Evolutionary conservation across 2,113 vertebrate species (phyloP), one percentile per base, ranked within the genome.

Genomic region (Sinocyclocheilus anshuiensis): DNA sequence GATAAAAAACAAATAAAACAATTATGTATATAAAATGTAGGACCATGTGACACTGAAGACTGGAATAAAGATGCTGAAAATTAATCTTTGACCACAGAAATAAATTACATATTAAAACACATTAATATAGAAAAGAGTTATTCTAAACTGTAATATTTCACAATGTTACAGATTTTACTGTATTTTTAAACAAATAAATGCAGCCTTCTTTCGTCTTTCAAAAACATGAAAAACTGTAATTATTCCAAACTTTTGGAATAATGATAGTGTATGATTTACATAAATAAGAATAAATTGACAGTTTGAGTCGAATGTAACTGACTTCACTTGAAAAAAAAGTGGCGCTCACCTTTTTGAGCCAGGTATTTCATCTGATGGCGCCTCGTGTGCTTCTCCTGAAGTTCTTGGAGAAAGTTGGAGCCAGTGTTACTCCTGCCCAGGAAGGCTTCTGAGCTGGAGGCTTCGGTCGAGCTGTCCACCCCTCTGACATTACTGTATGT

Each of bases 401-500:
- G 94, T 90, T 97, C 96, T 89, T 95, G 95, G 6, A 98, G 94
- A 87, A 94, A 95, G 36, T 91, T 93, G 67, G 95, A 95, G 1
- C 94, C 96, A 1, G 94, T 94, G 90, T 92, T 94, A 33, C 95
- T 95, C 84, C 96, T 95, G 57, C 92, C 93, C 86, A 94, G 87
- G 74, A 97, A 94, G 2, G 91, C 94, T 29, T 98, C 97, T 0
- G 97, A 97, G 0, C 95, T 95, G 77, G 97, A 98, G 61, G 95
- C 96, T 92, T 99, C 98, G 0, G 97, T 97, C 84, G 97, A 97
- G 89, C 97, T 97, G 92, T 98, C 97, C 89, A 88, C 89, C n/a
- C 93, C 93, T 72, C 87, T 90, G 86, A 92, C 72, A 86, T 91
- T 88, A 61, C 92, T 90, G 93, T 87, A 96, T 11, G 96, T 94